Evolutionary conservation across 2,113 vertebrate species (phyloP), one percentile per base, ranked within the genome.

Genomic region (Corythoichthys haematopterus): DNA sequence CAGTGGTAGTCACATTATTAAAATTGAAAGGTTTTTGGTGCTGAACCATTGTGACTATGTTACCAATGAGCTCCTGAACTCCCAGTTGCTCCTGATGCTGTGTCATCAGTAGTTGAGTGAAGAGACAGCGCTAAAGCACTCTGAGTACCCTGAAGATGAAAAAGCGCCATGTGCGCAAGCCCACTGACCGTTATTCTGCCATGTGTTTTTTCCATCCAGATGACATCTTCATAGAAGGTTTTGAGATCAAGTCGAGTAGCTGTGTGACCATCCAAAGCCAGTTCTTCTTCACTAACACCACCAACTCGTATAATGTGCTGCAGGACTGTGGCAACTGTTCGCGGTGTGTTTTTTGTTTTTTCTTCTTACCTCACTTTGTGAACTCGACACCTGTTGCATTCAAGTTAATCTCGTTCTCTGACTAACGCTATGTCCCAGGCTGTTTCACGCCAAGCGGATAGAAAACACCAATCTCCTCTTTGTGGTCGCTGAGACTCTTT

Each of bases 251-350:
- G 66, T 93, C 96, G 80, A 96, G 93, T 52, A 96, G 94, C 90
- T 99, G 97, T 84, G 94, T 99, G 82, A 94, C 94, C 88, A 96
- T 97, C 78, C 94, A 98, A 83, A 98, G 96, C 4, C 97, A 99
- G 89, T 99, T 96, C 87, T 98, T 95, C 87, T 98, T 98, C 79
- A 96, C 94, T 75, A 94, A 95, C 20, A 93, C 93, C 87, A 96
- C 95, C 3, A 92, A 94, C 86, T 95, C 95, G 58, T 98, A 97
- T 87, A 96, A 95, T 0, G 87, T 95, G 74, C 94, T 98, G 82
- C 97, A 98, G 50, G 97, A 99, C 91, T 99, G 97, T 15, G 95
- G 94, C 40, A 98, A 98, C 91, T 99, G 97, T 87, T 98, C 97
- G 79, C 94, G 97, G 97, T 98, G 69, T 5, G 71, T 68, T 74